These are phyloP conservation scores for Chinchilla lanigera DNA, from an alignment of 2,113 vertebrate genomes.

Conservation along the genomic window DNA sequence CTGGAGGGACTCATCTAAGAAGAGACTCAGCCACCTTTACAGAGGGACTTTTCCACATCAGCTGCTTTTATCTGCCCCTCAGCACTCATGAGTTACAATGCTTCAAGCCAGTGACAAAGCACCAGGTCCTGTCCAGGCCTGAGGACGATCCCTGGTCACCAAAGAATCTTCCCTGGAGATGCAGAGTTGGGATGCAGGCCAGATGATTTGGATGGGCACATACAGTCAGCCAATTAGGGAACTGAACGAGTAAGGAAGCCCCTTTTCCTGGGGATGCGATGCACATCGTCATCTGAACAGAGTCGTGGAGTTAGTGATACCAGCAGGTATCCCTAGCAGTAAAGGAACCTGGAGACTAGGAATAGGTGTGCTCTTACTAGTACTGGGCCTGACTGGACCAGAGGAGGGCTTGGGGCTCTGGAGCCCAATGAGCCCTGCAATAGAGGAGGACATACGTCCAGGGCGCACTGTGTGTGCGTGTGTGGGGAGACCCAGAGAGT, in stretches of 20 bases:
- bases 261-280: not conserved
- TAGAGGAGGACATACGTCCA: not conserved
- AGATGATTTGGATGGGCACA: not conserved
- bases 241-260: not conserved
- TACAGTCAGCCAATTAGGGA: not conserved
- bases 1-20: not conserved
- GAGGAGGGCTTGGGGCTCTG: not conserved
- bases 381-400: not conserved
- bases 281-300: not conserved
- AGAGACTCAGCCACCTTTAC: not conserved
- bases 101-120: not conserved
- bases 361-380: not conserved
- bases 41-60: not conserved
- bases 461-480: not conserved
- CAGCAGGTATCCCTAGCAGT: not conserved
- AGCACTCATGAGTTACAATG: not conserved
- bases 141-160: not conserved
- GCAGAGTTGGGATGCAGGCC: not conserved
- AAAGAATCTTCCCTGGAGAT: not conserved
- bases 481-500: not conserved
- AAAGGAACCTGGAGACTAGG: not conserved
- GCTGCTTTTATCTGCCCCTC: not conserved
- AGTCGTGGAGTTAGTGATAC: not conserved
- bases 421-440: not conserved
- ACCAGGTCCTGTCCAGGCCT: not conserved